Evolutionary conservation across 2,888 invertebrate genomes (phyloP).

Genomic region (Branchipolynoe longqiensis): DNA sequence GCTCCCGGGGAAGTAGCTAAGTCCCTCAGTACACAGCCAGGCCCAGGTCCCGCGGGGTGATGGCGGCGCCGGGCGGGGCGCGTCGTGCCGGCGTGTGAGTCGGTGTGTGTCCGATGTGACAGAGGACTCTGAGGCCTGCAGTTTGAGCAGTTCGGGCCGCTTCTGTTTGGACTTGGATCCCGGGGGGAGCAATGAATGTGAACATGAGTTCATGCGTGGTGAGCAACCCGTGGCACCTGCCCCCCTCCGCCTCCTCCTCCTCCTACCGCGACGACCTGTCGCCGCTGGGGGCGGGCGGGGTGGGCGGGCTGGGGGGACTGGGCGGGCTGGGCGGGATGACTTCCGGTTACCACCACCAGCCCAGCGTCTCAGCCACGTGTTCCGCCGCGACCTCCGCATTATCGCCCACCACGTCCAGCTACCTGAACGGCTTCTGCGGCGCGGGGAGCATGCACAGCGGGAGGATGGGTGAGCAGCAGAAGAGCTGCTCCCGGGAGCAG

Average conservation of each 20-base stretch:
- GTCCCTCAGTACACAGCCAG: too few species aligned
- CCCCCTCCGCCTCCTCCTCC: conserved; percentile 7
- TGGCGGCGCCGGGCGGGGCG: too few species aligned
- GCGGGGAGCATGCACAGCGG: too few species aligned
- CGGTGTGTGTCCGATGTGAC: too few species aligned
- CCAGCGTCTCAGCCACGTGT: neutral
- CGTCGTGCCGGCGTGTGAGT: too few species aligned
- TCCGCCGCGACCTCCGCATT: neutral
- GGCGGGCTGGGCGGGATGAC: neutral
- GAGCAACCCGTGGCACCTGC: conserved; percentile 45
- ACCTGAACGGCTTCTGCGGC: conserved; percentile 20
- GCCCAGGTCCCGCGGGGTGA: too few species aligned
- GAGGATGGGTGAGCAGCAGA: neutral
- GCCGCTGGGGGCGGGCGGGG: conserved; percentile 1
- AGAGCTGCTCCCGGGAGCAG: neutral
- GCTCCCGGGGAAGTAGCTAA: too few species aligned
- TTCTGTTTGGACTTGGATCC: too few species aligned
- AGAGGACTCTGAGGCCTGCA: too few species aligned
- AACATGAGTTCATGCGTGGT: conserved; percentile 54
- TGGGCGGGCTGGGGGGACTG: neutral
- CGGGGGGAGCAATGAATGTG: too few species aligned
- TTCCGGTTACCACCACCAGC: neutral
- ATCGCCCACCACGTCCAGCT: neutral
- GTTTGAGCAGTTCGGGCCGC: too few species aligned
- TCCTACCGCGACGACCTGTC: conserved; percentile 51